Percentiles rank a stretch among this genome's conserved stretches.
These are phyloP conservation scores for Monochamus saltuarius DNA, from an alignment of 1,140 invertebrate genomes.

Conservation along the genomic window DNA sequence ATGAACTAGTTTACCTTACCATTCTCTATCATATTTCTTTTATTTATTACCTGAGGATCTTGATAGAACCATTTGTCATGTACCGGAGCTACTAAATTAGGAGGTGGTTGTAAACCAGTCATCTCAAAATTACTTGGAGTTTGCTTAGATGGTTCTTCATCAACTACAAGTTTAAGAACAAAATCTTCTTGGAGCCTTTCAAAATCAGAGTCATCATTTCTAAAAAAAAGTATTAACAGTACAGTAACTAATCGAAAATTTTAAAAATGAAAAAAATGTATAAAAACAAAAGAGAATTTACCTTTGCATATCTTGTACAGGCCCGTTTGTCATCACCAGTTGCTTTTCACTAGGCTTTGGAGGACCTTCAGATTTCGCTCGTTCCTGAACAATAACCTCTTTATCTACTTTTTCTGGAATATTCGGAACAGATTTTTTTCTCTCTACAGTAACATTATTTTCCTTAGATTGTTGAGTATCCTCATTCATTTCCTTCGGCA, in stretches of 20 bases:
- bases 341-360: constrained; percentile 19
- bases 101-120: constrained; percentile 42
- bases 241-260: neutral
- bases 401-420: constrained; percentile 24
- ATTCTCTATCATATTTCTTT: neutral
- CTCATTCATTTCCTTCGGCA: too few relatives aligned
- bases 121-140: constrained; percentile 40
- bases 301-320: constrained; percentile 9
- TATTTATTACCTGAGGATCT: constrained; percentile 67
- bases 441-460: constrained; percentile 13
- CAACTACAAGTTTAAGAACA: constrained; percentile 72
- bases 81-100: constrained; percentile 41
- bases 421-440: constrained; percentile 25
- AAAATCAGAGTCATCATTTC: constrained; percentile 55
- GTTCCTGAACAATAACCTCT: constrained; percentile 8
- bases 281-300: neutral
- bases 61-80: constrained; percentile 80
- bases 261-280: neutral
- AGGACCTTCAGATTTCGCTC: constrained; percentile 25
- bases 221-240: neutral
- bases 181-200: constrained; percentile 71
- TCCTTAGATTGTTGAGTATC: too few relatives aligned
- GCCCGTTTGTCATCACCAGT: constrained; percentile 6
- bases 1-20: too few relatives aligned
- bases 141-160: constrained; percentile 59